Percentiles rank a stretch among this genome's conserved stretches.
Evolutionary conservation across 2,888 invertebrate species (phyloP).

Genomic region (Conistra vaccinii): DNA sequence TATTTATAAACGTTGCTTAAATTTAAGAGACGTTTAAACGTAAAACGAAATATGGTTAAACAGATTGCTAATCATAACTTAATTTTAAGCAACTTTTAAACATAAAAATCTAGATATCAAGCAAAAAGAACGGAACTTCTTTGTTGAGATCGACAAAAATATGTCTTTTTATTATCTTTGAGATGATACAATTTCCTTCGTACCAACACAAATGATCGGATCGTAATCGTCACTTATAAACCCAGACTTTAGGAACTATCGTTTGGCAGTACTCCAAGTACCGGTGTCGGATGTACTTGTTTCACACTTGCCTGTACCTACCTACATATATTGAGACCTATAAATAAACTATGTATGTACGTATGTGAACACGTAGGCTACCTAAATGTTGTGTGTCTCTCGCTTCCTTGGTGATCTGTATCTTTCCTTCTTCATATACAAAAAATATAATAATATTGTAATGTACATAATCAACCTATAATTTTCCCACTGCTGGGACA

Average conservation of each 20-base stretch:
- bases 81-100: too few relatives aligned
- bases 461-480: too few relatives aligned
- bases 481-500: too few relatives aligned
- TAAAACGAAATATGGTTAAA: too few relatives aligned
- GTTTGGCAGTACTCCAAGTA: conserved; percentile 82
- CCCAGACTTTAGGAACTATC: conserved; percentile 55
- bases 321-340: conserved; percentile 39
- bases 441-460: too few relatives aligned
- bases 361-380: not conserved
- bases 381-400: not conserved
- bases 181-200: not conserved
- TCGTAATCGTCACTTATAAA: conserved; percentile 61
- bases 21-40: too few relatives aligned
- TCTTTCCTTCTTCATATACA: not conserved
- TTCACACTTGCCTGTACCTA: conserved; percentile 68
- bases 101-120: too few relatives aligned
- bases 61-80: too few relatives aligned
- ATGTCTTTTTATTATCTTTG: not conserved
- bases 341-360: conserved; percentile 39
- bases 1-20: too few relatives aligned
- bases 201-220: conserved; percentile 27
- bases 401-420: not conserved
- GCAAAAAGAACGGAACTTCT: not conserved
- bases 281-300: conserved; percentile 77
- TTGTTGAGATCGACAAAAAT: not conserved